Base-by-base conservation (phyloP, 2,113 vertebrate species). In the Oreotrochilus melanogaster region DNA sequence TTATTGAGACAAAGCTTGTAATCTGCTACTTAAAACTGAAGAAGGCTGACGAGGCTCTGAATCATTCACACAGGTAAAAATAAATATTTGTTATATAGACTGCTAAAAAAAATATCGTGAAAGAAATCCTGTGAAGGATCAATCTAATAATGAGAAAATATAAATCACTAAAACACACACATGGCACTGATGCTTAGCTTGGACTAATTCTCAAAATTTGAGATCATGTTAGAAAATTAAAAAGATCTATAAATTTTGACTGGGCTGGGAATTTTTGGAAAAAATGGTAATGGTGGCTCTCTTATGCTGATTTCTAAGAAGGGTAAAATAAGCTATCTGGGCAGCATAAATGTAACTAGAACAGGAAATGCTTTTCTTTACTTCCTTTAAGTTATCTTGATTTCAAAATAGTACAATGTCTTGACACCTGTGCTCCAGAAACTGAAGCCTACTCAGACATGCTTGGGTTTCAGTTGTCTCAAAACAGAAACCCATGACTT, bases 21-120 rank as follows among this genome's bases (percentile, higher is more conserved):
- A 97, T 50, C n/a, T 98, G 98, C 96, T 98, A 81, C 86, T 95
- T 98, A 53, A 96, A 96, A 50, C 97, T 98, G 97, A 96, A 78
- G 66, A 98, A 96, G 71, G 97, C 97, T 13, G 95, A 96, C n/a
- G 93, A 97, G 58, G 98, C 98, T 48, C 67, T 98, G 80, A 97
- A 97, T 96, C 98, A 98, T 72, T 97, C 98, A 13, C 96, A 98
- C 95, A 98, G 97, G 98, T 98, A 97, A 98, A 95, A 88, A 57
- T 30, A 92, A 78, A 89, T 60, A 61, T 70, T 78, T 78, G 67
- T 93, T 74, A 51, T 57, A 54, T 33, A 54, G 17, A 18, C 60
- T 69, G 42, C 51, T 92, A 58, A 50, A 90, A 94, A 94, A 88
- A 90, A 69, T 65, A 47, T 74, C 73, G 88, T 56, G 53, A 64